phyloP scores from a whole-genome alignment of 2,797 vertebrate species.

The Cottoperca gobio region DNA sequence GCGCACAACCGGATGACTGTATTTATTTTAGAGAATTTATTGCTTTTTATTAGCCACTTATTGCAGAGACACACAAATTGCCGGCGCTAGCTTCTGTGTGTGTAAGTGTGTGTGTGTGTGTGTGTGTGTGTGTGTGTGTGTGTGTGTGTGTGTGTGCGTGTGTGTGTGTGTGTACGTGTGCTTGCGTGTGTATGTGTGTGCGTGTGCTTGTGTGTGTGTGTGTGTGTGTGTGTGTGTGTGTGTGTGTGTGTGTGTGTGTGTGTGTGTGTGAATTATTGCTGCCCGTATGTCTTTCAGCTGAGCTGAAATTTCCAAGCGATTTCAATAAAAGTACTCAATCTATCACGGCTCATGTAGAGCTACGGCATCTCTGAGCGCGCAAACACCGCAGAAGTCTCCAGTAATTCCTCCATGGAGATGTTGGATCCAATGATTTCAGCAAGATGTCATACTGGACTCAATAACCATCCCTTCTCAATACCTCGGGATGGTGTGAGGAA shows the following conservation, averaged over 20 bases:
- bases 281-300: slow-evolving; percentile 65
- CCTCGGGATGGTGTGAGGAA: slow-evolving; percentile 41
- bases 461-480: slow-evolving; percentile 43
- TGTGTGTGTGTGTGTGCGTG: background rate
- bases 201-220: slow-evolving; percentile 6
- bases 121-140: background rate
- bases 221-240: background rate
- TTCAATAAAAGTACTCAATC: slow-evolving; percentile 73
- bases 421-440: slow-evolving; percentile 53
- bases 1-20: slow-evolving; percentile 71
- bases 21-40: slow-evolving; percentile 79
- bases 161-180: too few species aligned
- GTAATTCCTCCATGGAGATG: slow-evolving; percentile 73
- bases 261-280: slow-evolving; percentile 82
- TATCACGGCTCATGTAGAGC: slow-evolving; percentile 51
- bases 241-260: background rate
- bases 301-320: slow-evolving; percentile 71
- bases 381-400: slow-evolving; percentile 55
- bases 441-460: slow-evolving; percentile 57
- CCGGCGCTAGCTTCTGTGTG: slow-evolving; percentile 56
- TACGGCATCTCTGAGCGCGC: slow-evolving; percentile 67
- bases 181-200: slow-evolving; percentile 13
- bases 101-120: slow-evolving; percentile 14
- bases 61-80: slow-evolving; percentile 77
- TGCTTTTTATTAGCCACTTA: slow-evolving; percentile 82